Percentiles rank a stretch among this genome's conserved stretches.
These are phyloP conservation scores for Tetramorium simillimum DNA, from an alignment of 1,140 invertebrate species.

Conservation along the genomic window DNA sequence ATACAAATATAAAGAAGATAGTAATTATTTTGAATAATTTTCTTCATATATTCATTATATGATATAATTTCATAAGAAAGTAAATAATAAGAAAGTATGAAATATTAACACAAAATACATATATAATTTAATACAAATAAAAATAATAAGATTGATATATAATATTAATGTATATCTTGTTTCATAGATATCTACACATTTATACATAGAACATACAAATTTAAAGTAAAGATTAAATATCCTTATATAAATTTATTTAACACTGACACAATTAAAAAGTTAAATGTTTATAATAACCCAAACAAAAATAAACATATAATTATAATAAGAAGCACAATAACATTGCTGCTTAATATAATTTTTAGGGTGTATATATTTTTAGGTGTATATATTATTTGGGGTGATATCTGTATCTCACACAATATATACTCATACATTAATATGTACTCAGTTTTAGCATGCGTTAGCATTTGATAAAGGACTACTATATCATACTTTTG, in stretches of 20 bases:
- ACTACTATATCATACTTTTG: background rate
- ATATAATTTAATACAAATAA: background rate
- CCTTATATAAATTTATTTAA: background rate
- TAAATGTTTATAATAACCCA: background rate
- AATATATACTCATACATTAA: background rate
- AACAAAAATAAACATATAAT: background rate
- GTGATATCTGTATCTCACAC: background rate
- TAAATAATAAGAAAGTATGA: background rate
- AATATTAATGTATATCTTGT: background rate
- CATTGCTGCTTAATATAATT: conserved; percentile 5
- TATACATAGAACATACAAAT: background rate
- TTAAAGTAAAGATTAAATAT: background rate
- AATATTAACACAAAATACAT: background rate
- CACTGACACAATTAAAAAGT: background rate
- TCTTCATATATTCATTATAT: background rate
- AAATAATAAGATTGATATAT: background rate
- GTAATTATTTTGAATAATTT: background rate
- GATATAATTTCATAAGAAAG: background rate
- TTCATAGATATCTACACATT: background rate
- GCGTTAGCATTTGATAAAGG: conserved; percentile 6
- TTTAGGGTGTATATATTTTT: no score
- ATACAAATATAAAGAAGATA: background rate
- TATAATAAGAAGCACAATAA: conserved; percentile 20
- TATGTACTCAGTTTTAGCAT: background rate
- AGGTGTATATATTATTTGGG: background rate